phyloP scores from a whole-genome alignment of 1,140 invertebrate genomes.

The Hestina assimilis region DNA sequence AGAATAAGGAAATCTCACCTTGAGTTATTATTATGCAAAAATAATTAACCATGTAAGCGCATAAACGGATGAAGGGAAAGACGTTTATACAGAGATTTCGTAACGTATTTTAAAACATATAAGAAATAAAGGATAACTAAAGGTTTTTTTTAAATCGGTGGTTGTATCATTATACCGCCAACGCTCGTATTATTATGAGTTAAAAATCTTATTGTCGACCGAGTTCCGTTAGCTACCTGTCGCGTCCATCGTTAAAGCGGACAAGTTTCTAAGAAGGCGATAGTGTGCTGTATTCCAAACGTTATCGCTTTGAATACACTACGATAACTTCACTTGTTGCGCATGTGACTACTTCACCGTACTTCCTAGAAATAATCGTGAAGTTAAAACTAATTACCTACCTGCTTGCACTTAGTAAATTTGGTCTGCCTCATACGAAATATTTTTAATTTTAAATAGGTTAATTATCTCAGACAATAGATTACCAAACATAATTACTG shows the following conservation, averaged over 20 bases:
- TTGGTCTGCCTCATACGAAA: slow-evolving; percentile 14
- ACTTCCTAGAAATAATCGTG: slow-evolving; percentile 51
- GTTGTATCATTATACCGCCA: too few relatives aligned
- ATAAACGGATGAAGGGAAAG: too few relatives aligned
- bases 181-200: neutral
- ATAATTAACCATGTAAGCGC: too few relatives aligned
- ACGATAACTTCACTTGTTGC: slow-evolving; percentile 64
- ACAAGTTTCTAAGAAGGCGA: slow-evolving; percentile 64
- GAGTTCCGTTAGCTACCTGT: slow-evolving; percentile 74
- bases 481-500: too few relatives aligned
- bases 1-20: too few relatives aligned
- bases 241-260: slow-evolving; percentile 44
- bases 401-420: slow-evolving; percentile 25
- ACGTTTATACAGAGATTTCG: too few relatives aligned
- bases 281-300: slow-evolving; percentile 68
- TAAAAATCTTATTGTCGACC: slow-evolving; percentile 44
- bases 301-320: slow-evolving; percentile 69
- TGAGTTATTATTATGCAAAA: too few relatives aligned
- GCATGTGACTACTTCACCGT: slow-evolving; percentile 47
- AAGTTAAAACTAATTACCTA: slow-evolving; percentile 49
- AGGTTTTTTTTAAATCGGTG: too few relatives aligned
- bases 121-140: too few relatives aligned
- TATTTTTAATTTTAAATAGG: neutral
- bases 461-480: neutral
- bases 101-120: too few relatives aligned